phyloP scores from a whole-genome alignment of 2,113 vertebrate genomes.

The Pithys albifrons region DNA sequence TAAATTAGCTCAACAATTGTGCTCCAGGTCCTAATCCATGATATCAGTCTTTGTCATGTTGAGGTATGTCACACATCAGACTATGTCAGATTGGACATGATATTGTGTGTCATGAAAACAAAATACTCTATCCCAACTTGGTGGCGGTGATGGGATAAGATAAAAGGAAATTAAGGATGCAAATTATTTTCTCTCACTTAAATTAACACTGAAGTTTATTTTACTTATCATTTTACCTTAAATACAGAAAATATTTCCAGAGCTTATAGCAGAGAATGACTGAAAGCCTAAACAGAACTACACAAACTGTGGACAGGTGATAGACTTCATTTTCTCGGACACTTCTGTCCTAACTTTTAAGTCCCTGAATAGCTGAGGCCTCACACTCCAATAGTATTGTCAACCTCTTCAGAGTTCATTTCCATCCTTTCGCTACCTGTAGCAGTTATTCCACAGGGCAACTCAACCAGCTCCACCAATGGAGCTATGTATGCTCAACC shows the following conservation, averaged over 20 bases:
- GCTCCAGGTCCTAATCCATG: not conserved
- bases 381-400: not conserved
- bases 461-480: not conserved
- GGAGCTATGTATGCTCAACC: not conserved
- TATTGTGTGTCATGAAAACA: not conserved
- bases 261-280: not conserved
- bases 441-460: not conserved
- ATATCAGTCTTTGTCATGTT: not conserved
- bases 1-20: not conserved
- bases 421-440: not conserved
- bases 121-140: not conserved
- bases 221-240: not conserved
- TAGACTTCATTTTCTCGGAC: not conserved
- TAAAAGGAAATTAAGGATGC: not conserved
- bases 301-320: not conserved
- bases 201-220: not conserved
- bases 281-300: not conserved
- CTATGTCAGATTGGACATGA: not conserved
- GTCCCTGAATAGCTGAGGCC: not conserved
- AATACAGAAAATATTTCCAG: not conserved
- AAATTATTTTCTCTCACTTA: not conserved
- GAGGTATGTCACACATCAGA: not conserved
- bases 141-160: not conserved
- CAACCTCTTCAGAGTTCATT: not conserved
- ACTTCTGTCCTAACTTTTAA: not conserved